These are phyloP conservation scores for Cataglyphis altisquamis DNA, from an alignment of 2,888 invertebrate genomes.

Conservation along the genomic window DNA sequence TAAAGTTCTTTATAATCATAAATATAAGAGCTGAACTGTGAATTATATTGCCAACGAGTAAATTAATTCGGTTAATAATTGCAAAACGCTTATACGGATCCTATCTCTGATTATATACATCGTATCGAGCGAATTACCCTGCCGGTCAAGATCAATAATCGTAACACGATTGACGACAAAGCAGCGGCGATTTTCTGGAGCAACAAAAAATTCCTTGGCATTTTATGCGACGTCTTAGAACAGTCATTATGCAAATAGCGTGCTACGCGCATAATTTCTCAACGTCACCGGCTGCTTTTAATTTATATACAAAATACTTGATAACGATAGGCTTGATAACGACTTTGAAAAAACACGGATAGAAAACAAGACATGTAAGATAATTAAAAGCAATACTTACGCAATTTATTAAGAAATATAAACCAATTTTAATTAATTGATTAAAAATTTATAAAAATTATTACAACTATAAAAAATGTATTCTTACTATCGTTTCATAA, in stretches of 20 bases:
- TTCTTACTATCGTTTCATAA: not conserved
- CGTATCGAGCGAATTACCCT: not conserved
- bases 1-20: not conserved
- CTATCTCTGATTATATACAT: not conserved
- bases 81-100: not conserved
- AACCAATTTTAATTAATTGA: not conserved
- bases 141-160: not conserved
- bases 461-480: not conserved
- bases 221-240: not conserved
- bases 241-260: constrained; percentile 30
- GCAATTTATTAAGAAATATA: constrained; percentile 1
- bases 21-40: not conserved
- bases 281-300: not conserved
- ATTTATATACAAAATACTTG: not conserved
- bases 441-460: not conserved
- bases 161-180: not conserved
- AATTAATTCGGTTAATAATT: not conserved
- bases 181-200: not conserved
- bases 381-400: not conserved
- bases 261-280: not conserved
- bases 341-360: not conserved
- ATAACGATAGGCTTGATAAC: not conserved
- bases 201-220: constrained; percentile 1
- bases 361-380: not conserved
- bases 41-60: not conserved